A percentile compares a stretch with the other conserved stretches of the same genome.
Conservation (phyloP, 2,113 vertebrate genomes). For the Dasyurus viverrinus region DNA sequence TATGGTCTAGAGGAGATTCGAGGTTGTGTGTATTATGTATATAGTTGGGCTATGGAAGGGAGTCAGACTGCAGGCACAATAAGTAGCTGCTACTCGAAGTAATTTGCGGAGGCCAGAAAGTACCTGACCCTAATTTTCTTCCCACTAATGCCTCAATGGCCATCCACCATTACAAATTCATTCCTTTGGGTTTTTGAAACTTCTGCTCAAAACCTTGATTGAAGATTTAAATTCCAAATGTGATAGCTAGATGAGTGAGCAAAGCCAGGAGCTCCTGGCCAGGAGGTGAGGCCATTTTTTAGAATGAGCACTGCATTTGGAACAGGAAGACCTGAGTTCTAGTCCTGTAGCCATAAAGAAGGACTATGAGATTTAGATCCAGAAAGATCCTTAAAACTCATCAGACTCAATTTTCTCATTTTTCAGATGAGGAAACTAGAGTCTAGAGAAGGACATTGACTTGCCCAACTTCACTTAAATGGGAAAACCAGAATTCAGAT, state of each 20-base stretch:
- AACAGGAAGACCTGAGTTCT: neutral
- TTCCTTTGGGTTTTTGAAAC: neutral
- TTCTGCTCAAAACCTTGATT: neutral
- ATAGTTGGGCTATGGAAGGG: neutral
- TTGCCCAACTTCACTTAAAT: neutral
- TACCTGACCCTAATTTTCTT: neutral
- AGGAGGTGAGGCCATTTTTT: neutral
- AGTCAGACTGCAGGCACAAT: neutral
- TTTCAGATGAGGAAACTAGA: neutral
- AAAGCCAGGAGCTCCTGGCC: neutral
- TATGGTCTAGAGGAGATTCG: neutral
- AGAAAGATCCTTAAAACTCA: neutral
- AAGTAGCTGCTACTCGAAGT: neutral
- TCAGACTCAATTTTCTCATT: neutral
- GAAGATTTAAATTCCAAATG: neutral
- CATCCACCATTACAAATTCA: neutral
- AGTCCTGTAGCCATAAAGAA: neutral
- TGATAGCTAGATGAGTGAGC: neutral
- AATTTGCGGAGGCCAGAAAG: neutral
- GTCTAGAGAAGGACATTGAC: neutral
- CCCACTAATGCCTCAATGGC: neutral
- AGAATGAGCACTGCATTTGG: neutral
- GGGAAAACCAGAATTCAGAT: neutral
- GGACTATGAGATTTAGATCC: neutral
- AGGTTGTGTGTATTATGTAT: neutral